Evolutionary conservation across 1,140 invertebrate genomes (phyloP).

Genomic region (Harlomillsia oculata): DNA sequence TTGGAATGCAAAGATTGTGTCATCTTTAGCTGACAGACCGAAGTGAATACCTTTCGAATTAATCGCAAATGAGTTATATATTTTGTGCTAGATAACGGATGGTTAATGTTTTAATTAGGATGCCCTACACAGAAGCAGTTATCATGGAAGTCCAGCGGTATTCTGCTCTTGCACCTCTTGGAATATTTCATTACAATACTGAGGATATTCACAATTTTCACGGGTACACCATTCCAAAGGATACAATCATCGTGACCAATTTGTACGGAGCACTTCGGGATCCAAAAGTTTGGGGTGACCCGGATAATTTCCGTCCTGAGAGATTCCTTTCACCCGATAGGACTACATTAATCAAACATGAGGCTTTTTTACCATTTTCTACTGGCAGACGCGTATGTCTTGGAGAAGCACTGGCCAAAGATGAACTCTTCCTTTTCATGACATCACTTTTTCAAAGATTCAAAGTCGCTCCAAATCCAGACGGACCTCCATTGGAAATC

Average conservation of each 20-base stretch:
- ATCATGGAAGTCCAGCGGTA: slow-evolving; percentile 35
- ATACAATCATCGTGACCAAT: slow-evolving; percentile 39
- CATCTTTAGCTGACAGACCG: slow-evolving; percentile 40
- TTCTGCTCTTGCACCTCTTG: slow-evolving; percentile 19
- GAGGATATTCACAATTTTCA: slow-evolving; percentile 19
- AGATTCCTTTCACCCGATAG: slow-evolving; percentile 36
- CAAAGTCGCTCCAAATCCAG: not conserved
- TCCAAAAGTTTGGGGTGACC: slow-evolving; percentile 26
- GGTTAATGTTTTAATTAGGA: too few relatives aligned
- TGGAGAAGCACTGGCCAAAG: slow-evolving; percentile 60
- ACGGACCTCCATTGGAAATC: not conserved
- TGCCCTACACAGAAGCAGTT: slow-evolving; percentile 37
- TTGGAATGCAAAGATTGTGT: slow-evolving; percentile 42
- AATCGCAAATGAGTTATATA: not conserved
- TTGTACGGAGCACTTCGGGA: not conserved
- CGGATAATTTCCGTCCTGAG: slow-evolving; percentile 38
- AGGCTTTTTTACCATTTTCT: slow-evolving; percentile 62
- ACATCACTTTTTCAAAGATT: slow-evolving; percentile 52
- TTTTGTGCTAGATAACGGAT: too few relatives aligned
- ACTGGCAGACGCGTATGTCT: slow-evolving; percentile 60
- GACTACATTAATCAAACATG: slow-evolving; percentile 54
- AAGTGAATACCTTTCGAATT: slow-evolving; percentile 25
- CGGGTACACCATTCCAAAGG: slow-evolving; percentile 38
- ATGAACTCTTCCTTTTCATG: slow-evolving; percentile 62
- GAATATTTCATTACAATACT: slow-evolving; percentile 15